Conservation (phyloP, 2,113 vertebrate species). For the Microtus montanus region DNA sequence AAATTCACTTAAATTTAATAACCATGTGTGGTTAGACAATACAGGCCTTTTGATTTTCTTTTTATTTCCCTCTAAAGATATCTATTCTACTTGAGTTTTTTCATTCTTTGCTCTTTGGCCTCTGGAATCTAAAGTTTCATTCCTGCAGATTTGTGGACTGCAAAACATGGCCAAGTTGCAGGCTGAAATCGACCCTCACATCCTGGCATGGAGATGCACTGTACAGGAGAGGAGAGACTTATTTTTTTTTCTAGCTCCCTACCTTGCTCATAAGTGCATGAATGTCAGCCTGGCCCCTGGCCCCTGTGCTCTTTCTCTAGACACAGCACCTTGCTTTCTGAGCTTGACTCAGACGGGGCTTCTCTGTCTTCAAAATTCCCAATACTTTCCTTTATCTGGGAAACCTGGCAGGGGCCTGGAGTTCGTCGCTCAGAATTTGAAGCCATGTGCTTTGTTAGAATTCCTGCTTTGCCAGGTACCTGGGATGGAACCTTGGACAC, state of each 20-base stretch:
- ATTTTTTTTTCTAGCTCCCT: neutral
- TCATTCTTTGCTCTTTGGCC: neutral
- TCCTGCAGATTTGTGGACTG: neutral
- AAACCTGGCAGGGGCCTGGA: neutral
- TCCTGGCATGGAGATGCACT: neutral
- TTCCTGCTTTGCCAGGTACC: neutral
- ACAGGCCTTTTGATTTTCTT: neutral
- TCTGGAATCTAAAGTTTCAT: neutral
- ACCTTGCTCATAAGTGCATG: neutral
- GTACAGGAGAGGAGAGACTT: neutral
- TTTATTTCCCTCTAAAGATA: neutral
- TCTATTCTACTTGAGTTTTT: neutral
- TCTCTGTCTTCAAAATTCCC: neutral
- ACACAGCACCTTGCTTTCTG: neutral
- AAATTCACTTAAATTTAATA: conserved; percentile 7
- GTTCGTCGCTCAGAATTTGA: neutral
- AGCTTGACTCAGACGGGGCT: neutral
- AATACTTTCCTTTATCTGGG: conserved; percentile 2
- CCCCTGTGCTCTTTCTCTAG: neutral
- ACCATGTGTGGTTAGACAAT: neutral
- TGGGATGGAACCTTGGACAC: neutral
- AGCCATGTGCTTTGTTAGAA: neutral
- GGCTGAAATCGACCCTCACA: neutral
- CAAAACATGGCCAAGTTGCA: neutral
- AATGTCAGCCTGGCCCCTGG: neutral